Percentiles rank a stretch among this genome's conserved stretches.
Evolutionary conservation across 2,113 vertebrate genomes (phyloP).

Genomic region (Argyrosomus japonicus): DNA sequence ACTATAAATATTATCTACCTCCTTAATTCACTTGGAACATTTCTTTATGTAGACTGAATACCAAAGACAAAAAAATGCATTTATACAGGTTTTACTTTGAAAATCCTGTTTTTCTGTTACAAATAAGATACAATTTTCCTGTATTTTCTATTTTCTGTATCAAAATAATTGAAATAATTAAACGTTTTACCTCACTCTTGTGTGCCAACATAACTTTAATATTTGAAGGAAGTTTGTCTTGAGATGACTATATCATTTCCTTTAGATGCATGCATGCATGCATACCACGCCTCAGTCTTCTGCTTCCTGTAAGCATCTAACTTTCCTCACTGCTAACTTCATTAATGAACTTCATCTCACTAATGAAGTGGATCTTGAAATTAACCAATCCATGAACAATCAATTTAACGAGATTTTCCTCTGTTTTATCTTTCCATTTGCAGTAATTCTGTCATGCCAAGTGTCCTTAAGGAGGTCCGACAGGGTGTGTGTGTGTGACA

Average conservation of each 20-base stretch:
- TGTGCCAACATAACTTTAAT: not conserved
- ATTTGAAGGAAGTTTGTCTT: too few species aligned
- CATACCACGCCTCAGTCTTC: slow-evolving; percentile 1
- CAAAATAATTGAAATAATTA: not conserved
- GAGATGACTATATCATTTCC: not conserved
- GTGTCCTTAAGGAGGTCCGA: slow-evolving; percentile 61
- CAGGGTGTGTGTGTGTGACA: slow-evolving; percentile 43
- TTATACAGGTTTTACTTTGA: not conserved
- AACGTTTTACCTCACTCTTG: not conserved
- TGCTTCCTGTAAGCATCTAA: not conserved
- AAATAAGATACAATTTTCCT: not conserved
- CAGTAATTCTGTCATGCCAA: slow-evolving; percentile 77
- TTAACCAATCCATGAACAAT: slow-evolving; percentile 14
- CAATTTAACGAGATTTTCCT: slow-evolving; percentile 38
- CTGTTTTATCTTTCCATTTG: slow-evolving; percentile 58
- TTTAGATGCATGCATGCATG: slow-evolving; percentile 34
- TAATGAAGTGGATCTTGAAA: not conserved
- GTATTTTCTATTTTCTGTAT: not conserved
- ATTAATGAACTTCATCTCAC: not conserved
- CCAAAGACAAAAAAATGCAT: not conserved
- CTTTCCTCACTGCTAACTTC: not conserved
- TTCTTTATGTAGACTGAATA: not conserved
- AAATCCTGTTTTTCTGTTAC: not conserved
- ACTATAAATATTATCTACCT: not conserved
- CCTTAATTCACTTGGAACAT: not conserved